Conservation (phyloP, 2,797 vertebrate genomes). For the Hypotaenidia okinawae region DNA sequence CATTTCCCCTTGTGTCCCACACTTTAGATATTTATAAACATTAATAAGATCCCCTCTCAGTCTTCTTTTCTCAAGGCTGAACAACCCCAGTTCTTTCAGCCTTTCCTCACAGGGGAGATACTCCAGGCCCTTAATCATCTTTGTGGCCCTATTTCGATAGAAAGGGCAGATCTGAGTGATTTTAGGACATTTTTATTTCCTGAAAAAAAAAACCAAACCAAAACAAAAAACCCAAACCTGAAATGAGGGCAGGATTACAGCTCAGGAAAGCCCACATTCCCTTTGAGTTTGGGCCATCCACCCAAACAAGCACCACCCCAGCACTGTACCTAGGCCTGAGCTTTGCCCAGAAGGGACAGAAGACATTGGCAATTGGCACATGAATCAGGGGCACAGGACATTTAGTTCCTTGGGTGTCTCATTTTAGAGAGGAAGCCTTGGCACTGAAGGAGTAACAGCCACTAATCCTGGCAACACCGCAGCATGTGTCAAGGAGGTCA, state of each 20-base stretch:
- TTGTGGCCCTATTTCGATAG: neutral
- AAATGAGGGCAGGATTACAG: neutral
- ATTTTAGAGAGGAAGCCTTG: neutral
- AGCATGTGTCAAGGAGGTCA: neutral
- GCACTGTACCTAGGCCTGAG: neutral
- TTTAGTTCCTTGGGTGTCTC: neutral
- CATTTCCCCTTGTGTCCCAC: too few relatives aligned
- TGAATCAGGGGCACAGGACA: neutral
- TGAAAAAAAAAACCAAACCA: neutral
- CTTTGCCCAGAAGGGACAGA: neutral
- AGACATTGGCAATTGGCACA: neutral
- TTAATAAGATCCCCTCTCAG: too few relatives aligned
- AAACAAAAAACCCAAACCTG: too few relatives aligned
- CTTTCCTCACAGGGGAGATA: too few relatives aligned
- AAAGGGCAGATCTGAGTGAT: neutral
- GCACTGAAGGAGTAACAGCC: neutral
- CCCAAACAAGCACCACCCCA: neutral
- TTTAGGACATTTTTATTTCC: neutral
- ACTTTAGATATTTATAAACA: too few relatives aligned
- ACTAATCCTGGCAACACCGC: neutral
- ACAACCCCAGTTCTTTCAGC: too few relatives aligned
- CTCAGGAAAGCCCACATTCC: neutral
- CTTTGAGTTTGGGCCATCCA: neutral
- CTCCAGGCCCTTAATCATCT: too few relatives aligned
- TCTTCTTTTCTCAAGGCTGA: too few relatives aligned